Conservation (phyloP, 2,113 vertebrate species). For the Caranx ignobilis region DNA sequence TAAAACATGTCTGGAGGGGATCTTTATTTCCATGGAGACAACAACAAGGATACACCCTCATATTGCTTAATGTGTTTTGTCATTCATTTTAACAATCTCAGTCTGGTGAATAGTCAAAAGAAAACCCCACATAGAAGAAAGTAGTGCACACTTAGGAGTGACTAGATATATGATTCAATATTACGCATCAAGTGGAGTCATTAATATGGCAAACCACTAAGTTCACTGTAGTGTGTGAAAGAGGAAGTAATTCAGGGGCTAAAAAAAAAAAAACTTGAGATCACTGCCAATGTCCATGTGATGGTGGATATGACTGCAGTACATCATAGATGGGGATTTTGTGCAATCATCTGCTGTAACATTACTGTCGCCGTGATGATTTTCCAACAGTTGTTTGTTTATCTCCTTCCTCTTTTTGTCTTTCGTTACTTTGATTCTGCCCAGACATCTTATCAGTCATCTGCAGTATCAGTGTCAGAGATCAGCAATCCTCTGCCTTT, state of each 20-base stretch:
- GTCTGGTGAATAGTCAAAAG: not conserved
- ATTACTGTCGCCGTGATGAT: not conserved
- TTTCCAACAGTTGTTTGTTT: not conserved
- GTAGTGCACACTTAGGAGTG: not conserved
- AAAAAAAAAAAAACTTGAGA: not conserved
- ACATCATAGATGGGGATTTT: not conserved
- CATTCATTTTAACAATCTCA: constrained; percentile 2
- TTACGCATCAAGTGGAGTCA: not conserved
- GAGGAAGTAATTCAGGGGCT: not conserved
- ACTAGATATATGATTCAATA: constrained; percentile 36
- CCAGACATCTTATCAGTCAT: no score
- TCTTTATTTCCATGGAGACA: constrained; percentile 25
- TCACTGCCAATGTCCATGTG: not conserved
- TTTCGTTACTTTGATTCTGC: no score
- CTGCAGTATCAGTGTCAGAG: no score
- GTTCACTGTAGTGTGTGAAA: not conserved
- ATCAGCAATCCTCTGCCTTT: not conserved
- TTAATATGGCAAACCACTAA: not conserved
- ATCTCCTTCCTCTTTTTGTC: not conserved
- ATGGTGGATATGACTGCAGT: not conserved
- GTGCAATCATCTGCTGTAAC: not conserved
- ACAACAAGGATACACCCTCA: constrained; percentile 9
- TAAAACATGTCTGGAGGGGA: not conserved
- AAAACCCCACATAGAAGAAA: constrained; percentile 5
- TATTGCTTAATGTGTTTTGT: constrained; percentile 14